Percentiles rank a stretch among this genome's conserved stretches.
These are phyloP conservation scores for Synanceia verrucosa DNA, from an alignment of 2,797 vertebrate species.

Conservation along the genomic window DNA sequence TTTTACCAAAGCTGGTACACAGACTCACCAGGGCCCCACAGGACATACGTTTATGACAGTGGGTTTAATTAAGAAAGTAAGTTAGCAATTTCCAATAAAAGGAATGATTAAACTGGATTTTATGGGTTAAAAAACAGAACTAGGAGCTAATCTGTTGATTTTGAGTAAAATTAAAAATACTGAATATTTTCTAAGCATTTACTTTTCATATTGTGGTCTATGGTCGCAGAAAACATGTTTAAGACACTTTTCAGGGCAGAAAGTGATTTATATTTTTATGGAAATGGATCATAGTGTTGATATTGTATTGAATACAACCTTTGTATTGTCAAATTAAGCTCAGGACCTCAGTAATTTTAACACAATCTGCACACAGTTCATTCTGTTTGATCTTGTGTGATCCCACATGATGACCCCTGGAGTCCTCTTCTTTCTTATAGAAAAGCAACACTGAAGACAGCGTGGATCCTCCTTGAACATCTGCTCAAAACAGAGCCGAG, in stretches of 20 bases:
- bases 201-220: background rate
- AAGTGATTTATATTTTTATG: background rate
- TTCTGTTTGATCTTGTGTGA: background rate
- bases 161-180: no score
- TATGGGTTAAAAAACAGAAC: background rate
- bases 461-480: background rate
- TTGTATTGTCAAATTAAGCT: background rate
- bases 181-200: no score
- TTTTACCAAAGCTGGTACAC: background rate
- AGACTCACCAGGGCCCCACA: background rate
- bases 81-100: background rate
- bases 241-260: background rate
- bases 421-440: conserved; percentile 15
- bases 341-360: background rate
- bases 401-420: background rate
- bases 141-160: background rate
- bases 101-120: background rate
- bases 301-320: background rate
- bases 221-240: background rate
- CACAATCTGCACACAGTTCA: background rate
- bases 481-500: background rate
- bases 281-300: background rate
- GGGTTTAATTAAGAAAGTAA: background rate
- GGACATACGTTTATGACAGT: background rate
- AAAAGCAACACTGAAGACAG: conserved; percentile 4